Base-by-base conservation (phyloP, 2,888 invertebrate species). In the Chaitophorus viminalis region DNA sequence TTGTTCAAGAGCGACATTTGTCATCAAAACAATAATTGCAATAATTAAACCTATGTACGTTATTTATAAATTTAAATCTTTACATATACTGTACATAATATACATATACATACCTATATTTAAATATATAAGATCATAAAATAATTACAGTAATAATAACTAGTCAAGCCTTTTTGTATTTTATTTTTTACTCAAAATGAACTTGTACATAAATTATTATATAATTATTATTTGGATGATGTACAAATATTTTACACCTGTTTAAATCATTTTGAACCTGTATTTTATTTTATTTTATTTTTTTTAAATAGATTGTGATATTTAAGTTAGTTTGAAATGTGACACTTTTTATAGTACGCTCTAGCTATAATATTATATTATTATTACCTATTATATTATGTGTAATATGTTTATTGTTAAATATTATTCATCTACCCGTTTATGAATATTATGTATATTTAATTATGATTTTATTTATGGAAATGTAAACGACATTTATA, bases 331-430 rank as follows among this genome's bases (percentile, higher is more conserved):
- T 65, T 65, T 60, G n/a, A 52, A 46, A 68, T 46, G 52, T 70
- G 68, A 86, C 70, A 72, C 78, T 86, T 54, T 86, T 70, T 72
- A 86, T 36, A 65, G 72, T 75, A 83, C 29, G 29, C 29, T 83
- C 11, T 83, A 75, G 82, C 74, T 46, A 46, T 72, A 52, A 74
- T 72, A 72, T 74, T 74, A 79, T 46, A 68, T n/a, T 8, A 68
- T 70, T 70, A 74, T n/a, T n/a, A n/a, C n/a, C n/a, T n/a, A n/a
- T 36, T 74, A 74, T 33, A 72, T 29, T 74, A 74, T 33, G n/a
- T 72, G 72, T 79, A 79, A 85, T 72, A 86, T 79, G 72, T 79
- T 86, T 79, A 86, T 86, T 86, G 86, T 79, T 72, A 29, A 85
- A 72, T 72, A 75, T 36, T 25, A 25, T 75, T 68, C 60, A 33